Evolutionary conservation across 2,113 vertebrate species (phyloP).

Genomic region (Mystacornis crossleyi): DNA sequence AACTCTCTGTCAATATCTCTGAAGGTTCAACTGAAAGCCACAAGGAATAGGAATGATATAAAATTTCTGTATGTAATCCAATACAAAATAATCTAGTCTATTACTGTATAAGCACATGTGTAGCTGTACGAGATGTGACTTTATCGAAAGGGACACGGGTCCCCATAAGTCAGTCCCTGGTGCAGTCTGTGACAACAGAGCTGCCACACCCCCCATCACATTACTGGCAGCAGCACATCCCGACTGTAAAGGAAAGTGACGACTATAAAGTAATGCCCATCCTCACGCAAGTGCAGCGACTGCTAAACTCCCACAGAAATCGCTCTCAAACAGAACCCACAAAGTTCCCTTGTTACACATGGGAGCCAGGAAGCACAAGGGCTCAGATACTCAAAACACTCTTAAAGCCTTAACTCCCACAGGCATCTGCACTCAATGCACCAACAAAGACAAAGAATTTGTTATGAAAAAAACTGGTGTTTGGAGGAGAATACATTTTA

Average conservation of each 20-base stretch:
- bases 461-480: neutral
- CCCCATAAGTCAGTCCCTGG: neutral
- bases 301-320: neutral
- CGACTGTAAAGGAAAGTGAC: neutral
- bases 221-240: neutral
- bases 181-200: neutral
- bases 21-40: neutral
- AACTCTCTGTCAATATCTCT: neutral
- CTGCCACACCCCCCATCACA: neutral
- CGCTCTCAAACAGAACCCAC: neutral
- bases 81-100: neutral
- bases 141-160: neutral
- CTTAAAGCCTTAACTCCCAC: neutral
- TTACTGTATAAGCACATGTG: neutral
- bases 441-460: neutral
- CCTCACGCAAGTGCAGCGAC: accelerated
- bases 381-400: neutral
- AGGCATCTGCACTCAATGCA: neutral
- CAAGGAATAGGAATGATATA: neutral
- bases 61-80: neutral
- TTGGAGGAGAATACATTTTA: neutral
- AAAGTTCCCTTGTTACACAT: neutral
- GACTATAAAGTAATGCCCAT: neutral
- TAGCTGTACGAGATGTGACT: neutral
- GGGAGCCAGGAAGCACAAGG: neutral